These are phyloP conservation scores for Plodia interpunctella DNA, from an alignment of 1,140 invertebrate species.

Conservation along the genomic window DNA sequence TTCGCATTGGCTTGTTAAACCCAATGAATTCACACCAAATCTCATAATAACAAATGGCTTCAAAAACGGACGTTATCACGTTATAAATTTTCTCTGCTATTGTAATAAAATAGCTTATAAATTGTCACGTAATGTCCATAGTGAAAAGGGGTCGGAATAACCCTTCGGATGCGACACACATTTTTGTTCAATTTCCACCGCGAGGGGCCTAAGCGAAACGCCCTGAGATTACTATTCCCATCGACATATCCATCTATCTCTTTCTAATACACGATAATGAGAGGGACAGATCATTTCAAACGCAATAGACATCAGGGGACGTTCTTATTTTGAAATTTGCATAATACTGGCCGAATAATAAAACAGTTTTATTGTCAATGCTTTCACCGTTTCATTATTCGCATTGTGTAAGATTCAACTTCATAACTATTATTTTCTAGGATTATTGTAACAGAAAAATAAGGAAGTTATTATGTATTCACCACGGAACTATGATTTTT, in stretches of 20 bases:
- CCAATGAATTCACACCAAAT: conserved; percentile 24
- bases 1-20: conserved; percentile 15
- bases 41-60: conserved; percentile 35
- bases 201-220: conserved; percentile 9
- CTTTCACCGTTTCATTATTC: conserved; percentile 10
- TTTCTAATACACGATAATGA: neutral
- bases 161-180: conserved; percentile 41
- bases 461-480: too few relatives aligned
- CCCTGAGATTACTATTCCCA: conserved; percentile 11
- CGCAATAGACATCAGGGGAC: neutral
- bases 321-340: conserved; percentile 10
- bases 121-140: conserved; percentile 48
- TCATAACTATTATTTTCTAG: too few relatives aligned
- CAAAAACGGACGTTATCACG: conserved; percentile 60
- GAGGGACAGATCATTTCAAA: neutral
- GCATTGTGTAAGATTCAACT: neutral
- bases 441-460: too few relatives aligned
- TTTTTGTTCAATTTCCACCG: conserved; percentile 24
- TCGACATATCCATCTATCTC: conserved; percentile 9
- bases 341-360: conserved; percentile 12
- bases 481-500: too few relatives aligned
- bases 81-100: conserved; percentile 63
- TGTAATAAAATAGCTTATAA: conserved; percentile 64
- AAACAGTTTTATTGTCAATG: conserved; percentile 20
- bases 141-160: conserved; percentile 27